phyloP scores from a whole-genome alignment of 2,113 vertebrate genomes.

The Eleginops maclovinus region DNA sequence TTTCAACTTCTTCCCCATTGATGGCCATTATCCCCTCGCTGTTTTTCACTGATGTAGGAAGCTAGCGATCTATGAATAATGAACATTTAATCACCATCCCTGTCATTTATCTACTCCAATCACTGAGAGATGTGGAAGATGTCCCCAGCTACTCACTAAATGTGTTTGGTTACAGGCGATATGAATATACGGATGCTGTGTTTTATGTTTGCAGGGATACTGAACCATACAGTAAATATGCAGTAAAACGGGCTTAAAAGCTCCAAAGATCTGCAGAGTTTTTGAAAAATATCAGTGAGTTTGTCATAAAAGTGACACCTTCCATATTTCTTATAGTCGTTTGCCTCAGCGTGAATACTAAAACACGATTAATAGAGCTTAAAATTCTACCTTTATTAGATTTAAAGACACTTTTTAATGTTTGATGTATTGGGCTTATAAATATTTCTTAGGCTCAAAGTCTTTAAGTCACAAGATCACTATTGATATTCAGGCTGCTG shows the following conservation, averaged over 20 bases:
- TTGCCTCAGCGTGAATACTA: not conserved
- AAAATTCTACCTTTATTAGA: not conserved
- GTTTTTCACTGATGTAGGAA: not conserved
- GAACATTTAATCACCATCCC: not conserved
- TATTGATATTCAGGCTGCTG: conserved; percentile 27
- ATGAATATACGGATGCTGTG: no score
- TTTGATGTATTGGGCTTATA: not conserved
- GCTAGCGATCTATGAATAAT: not conserved
- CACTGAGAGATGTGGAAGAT: not conserved
- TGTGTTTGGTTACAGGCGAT: not conserved
- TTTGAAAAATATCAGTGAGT: not conserved
- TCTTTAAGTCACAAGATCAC: conserved; percentile 15
- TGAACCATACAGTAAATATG: not conserved
- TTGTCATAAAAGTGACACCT: not conserved
- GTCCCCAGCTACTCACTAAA: not conserved
- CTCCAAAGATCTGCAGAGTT: not conserved
- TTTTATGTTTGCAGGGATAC: not conserved
- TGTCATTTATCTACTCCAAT: not conserved
- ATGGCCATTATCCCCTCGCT: not conserved
- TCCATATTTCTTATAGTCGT: not conserved
- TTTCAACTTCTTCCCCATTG: not conserved
- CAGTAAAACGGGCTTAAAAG: not conserved
- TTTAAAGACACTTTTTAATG: not conserved
- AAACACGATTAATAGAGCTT: not conserved
- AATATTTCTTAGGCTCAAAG: not conserved